Evolutionary conservation across 2,797 vertebrate species (phyloP).

Genomic region (Sarcoramphus papa): DNA sequence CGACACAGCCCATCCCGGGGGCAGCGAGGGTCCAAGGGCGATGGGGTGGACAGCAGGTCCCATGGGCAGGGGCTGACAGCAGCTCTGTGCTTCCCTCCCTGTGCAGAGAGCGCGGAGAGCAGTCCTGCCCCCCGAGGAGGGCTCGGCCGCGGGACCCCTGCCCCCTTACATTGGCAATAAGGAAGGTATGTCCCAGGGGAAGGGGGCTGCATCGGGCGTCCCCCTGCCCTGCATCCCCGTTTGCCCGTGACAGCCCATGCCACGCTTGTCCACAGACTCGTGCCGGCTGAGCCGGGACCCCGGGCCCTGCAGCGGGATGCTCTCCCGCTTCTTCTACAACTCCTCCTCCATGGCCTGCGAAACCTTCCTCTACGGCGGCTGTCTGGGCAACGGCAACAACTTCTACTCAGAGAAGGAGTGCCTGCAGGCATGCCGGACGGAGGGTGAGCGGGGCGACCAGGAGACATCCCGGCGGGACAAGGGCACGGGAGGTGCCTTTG

Average conservation of each 20-base stretch:
- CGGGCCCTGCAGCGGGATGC: constrained; percentile 84
- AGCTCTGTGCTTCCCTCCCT: not conserved
- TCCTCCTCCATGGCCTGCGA: constrained; percentile 85
- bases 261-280: constrained; percentile 56
- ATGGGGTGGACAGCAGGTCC: not conserved
- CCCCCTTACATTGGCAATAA: constrained; percentile 7
- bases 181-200: constrained; percentile 63
- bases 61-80: not conserved
- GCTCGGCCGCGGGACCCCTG: constrained; percentile 58
- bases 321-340: constrained; percentile 83
- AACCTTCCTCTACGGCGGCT: constrained; percentile 85
- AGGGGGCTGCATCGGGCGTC: rapidly evolving
- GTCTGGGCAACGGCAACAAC: constrained; percentile 90
- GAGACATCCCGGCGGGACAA: rapidly evolving
- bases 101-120: constrained; percentile 67
- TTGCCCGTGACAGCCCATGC: not conserved
- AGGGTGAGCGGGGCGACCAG: constrained; percentile 72
- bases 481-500: not conserved
- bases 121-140: constrained; percentile 67
- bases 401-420: constrained; percentile 84
- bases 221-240: rapidly evolving
- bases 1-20: not conserved
- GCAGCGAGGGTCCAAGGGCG: rapidly evolving
- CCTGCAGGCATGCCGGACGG: constrained; percentile 89
- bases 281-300: constrained; percentile 72